Evolutionary conservation across 2,888 invertebrate genomes (phyloP).

Genomic region (Rhamnusium bicolor): DNA sequence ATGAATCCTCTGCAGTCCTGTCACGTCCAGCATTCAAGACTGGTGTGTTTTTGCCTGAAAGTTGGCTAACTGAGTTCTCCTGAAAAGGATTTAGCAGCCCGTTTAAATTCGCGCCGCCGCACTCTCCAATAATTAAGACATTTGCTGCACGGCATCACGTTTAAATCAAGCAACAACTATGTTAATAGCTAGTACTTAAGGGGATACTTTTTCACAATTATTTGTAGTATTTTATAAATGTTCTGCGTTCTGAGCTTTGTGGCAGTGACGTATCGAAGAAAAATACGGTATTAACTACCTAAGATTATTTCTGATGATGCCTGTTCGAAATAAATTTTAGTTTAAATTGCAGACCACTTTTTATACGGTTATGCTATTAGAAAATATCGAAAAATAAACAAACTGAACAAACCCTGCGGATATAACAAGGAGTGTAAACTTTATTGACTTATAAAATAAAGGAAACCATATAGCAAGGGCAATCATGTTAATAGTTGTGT

Average conservation of each 20-base stretch:
- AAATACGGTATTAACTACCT: background rate
- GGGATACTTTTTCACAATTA: constrained; percentile 66
- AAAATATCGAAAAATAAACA: no score
- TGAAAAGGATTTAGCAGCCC: constrained; percentile 71
- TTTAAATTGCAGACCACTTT: background rate
- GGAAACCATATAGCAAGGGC: no score
- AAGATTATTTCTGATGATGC: background rate
- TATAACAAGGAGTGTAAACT: no score
- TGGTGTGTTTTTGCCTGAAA: constrained; percentile 65
- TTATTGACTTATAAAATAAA: no score
- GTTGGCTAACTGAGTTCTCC: constrained; percentile 67
- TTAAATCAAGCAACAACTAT: constrained; percentile 71
- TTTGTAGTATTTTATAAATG: constrained; percentile 63
- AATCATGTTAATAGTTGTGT: no score
- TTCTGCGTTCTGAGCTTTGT: constrained; percentile 21
- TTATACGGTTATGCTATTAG: background rate
- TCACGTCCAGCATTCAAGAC: constrained; percentile 67
- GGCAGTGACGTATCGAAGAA: constrained; percentile 4
- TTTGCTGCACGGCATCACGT: constrained; percentile 70
- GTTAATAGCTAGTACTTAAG: constrained; percentile 68
- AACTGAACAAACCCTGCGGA: no score
- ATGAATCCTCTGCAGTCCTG: constrained; percentile 64
- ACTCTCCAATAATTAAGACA: constrained; percentile 71
- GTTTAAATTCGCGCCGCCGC: constrained; percentile 71
- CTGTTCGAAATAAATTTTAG: background rate